phyloP scores from a whole-genome alignment of 30 jellyfish, hydroid and myxozoan species.

The Chironex yamaguchii region DNA sequence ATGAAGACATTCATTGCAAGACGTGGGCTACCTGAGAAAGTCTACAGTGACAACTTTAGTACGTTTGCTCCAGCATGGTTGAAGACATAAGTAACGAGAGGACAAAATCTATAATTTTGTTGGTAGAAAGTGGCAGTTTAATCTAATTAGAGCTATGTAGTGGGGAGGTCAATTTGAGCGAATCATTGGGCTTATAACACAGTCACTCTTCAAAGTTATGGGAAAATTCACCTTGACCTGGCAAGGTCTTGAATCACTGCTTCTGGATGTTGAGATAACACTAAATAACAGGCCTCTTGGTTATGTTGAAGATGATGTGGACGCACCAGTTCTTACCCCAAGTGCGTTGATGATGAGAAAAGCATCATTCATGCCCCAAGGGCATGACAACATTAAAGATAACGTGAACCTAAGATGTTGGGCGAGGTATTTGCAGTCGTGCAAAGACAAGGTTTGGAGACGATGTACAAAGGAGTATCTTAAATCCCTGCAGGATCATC shows the following conservation, averaged over 20 bases:
- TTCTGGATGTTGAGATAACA: conserved; percentile 61
- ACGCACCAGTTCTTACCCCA: conserved; percentile 67
- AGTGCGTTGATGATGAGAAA: conserved; percentile 63
- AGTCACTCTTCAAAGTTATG: conserved; percentile 53
- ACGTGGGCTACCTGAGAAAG: conserved; percentile 74
- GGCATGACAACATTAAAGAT: conserved; percentile 9
- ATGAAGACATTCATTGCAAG: conserved; percentile 67
- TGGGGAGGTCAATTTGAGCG: conserved; percentile 88
- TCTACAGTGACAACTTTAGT: conserved; percentile 67
- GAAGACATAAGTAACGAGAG: conserved; percentile 6
- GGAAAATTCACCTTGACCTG: conserved; percentile 56
- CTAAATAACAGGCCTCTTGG: conserved; percentile 76
- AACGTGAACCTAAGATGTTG: conserved; percentile 61
- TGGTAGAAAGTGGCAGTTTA: conserved; percentile 64
- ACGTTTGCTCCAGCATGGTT: conserved; percentile 70
- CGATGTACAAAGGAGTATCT: conserved; percentile 72
- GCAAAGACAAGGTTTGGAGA: conserved; percentile 60
- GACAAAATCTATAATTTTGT: conserved; percentile 62
- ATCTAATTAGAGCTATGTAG: conserved; percentile 76
- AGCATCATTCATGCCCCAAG: conserved; percentile 20
- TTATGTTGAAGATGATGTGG: conserved; percentile 76
- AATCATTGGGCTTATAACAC: conserved; percentile 61
- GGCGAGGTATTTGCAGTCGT: conserved; percentile 27
- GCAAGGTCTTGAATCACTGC: conserved; percentile 36
- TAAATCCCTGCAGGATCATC: conserved; percentile 64